Evolutionary conservation across 2,888 invertebrate species (phyloP).

Genomic region (Diplolepis rosae): DNA sequence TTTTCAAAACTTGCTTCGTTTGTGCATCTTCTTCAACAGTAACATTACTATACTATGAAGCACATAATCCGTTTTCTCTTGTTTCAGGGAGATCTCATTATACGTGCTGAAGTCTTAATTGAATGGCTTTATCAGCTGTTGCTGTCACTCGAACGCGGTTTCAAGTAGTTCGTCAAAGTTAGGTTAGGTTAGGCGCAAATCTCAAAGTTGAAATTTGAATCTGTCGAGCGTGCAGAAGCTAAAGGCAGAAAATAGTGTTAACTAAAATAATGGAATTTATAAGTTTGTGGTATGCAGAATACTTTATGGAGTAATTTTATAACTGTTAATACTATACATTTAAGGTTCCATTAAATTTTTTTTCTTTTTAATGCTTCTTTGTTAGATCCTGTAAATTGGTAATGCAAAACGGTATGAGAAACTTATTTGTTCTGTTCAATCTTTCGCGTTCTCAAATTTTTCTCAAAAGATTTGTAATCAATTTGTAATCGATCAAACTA

Average conservation of each 20-base stretch:
- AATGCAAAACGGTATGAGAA: too few relatives aligned
- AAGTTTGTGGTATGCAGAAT: too few relatives aligned
- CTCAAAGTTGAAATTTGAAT: slow-evolving; percentile 9
- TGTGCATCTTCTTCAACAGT: neutral
- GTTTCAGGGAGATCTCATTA: neutral
- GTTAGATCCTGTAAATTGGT: too few relatives aligned
- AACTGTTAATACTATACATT: too few relatives aligned
- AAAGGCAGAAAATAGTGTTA: neutral
- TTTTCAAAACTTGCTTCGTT: slow-evolving; percentile 12
- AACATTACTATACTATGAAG: neutral
- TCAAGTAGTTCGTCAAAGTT: slow-evolving; percentile 8
- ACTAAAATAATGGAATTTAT: neutral
- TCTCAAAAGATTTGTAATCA: too few relatives aligned
- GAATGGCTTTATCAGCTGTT: slow-evolving; percentile 25
- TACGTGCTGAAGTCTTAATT: slow-evolving; percentile 5
- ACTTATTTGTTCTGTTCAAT: too few relatives aligned
- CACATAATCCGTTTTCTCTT: slow-evolving; percentile 26
- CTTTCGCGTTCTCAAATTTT: too few relatives aligned
- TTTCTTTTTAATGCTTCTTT: too few relatives aligned
- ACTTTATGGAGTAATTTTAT: too few relatives aligned
- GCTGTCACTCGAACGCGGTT: slow-evolving; percentile 15
- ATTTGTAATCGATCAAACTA: too few relatives aligned
- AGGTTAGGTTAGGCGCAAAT: neutral
- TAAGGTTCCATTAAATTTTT: too few relatives aligned
- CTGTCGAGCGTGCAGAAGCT: slow-evolving; percentile 4